Percentiles rank a stretch among this genome's conserved stretches.
These are phyloP conservation scores for Coreoperca whiteheadi DNA, from an alignment of 2,113 vertebrate genomes.

Conservation along the genomic window DNA sequence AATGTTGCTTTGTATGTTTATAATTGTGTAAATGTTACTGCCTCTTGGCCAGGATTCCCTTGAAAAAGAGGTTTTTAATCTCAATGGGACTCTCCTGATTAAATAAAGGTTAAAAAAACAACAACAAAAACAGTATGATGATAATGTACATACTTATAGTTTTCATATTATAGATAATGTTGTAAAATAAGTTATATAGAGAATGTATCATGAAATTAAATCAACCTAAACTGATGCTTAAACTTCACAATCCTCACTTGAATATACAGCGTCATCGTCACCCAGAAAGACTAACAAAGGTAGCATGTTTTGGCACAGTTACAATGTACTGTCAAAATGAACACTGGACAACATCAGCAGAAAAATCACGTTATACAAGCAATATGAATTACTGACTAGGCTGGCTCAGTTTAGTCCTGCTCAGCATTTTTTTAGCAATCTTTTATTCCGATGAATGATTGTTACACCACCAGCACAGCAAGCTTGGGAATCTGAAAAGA, in stretches of 20 bases:
- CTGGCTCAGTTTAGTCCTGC: constrained; percentile 46
- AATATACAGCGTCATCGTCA: background rate
- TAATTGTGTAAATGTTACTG: too few relatives aligned
- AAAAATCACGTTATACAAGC: constrained; percentile 39
- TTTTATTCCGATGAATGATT: constrained; percentile 62
- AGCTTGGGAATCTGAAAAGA: constrained; percentile 53
- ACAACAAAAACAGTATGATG: too few relatives aligned
- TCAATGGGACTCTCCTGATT: too few relatives aligned
- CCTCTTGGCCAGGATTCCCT: too few relatives aligned
- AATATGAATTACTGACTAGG: constrained; percentile 50
- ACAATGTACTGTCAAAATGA: constrained; percentile 18
- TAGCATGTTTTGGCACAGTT: background rate
- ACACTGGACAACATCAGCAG: constrained; percentile 30
- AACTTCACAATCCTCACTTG: background rate
- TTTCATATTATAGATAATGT: background rate
- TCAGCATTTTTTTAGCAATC: constrained; percentile 67
- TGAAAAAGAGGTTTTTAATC: too few relatives aligned
- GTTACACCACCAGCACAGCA: constrained; percentile 29
- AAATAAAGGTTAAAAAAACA: too few relatives aligned
- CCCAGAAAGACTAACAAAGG: background rate
- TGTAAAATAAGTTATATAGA: background rate
- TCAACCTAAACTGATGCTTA: background rate
- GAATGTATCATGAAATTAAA: background rate
- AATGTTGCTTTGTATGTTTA: too few relatives aligned
- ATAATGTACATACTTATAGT: background rate